Conservation (phyloP, 2,797 vertebrate species). For the Neomorphus geoffroyi region DNA sequence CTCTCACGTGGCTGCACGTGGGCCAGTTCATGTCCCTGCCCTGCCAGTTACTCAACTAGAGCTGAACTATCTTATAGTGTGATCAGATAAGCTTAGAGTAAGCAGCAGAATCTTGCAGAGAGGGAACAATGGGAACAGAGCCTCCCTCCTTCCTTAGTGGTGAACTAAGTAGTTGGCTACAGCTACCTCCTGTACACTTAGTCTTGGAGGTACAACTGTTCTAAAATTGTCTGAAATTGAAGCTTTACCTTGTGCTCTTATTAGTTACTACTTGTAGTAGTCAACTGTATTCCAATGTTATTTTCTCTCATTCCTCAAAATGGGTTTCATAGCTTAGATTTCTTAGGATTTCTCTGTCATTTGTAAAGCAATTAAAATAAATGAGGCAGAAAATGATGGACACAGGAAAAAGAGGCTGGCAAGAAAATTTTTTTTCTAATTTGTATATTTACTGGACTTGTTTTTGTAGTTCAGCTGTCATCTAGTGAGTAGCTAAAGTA, state of each 20-base stretch:
- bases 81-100: not conserved
- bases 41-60: not conserved
- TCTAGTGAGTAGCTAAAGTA: not conserved
- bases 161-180: not conserved
- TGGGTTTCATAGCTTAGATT: not conserved
- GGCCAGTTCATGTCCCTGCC: not conserved
- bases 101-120: not conserved
- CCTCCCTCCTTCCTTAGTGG: not conserved
- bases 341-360: not conserved
- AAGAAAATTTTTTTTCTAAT: not conserved
- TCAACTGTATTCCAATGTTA: not conserved
- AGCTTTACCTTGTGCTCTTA: not conserved
- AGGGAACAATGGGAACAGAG: not conserved
- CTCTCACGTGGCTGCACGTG: fast-evolving
- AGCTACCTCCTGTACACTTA: not conserved
- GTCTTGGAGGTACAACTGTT: not conserved
- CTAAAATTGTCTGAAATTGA: not conserved
- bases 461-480: not conserved
- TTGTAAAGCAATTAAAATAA: not conserved
- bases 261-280: not conserved
- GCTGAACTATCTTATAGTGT: not conserved
- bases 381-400: not conserved
- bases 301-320: not conserved
- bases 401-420: not conserved
- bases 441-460: not conserved